These are phyloP conservation scores for Champsocephalus esox DNA, from an alignment of 2,797 vertebrate species.

Conservation along the genomic window DNA sequence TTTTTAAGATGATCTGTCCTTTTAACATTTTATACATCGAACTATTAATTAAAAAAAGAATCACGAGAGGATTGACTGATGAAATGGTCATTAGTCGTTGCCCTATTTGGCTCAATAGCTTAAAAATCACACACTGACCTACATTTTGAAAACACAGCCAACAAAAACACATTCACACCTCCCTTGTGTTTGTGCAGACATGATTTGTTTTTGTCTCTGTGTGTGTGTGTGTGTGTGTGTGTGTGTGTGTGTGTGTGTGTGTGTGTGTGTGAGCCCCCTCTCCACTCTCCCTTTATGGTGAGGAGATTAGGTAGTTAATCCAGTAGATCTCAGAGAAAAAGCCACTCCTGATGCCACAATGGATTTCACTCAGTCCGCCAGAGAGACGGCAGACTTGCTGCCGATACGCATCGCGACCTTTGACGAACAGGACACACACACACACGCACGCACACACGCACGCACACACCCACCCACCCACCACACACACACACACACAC, in stretches of 20 bases:
- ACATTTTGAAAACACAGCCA: conserved; percentile 51
- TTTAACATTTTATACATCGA: too few relatives aligned
- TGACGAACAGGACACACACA: conserved; percentile 29
- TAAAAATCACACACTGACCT: conserved; percentile 51
- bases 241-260: neutral
- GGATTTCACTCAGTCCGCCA: conserved; percentile 70
- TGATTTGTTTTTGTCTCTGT: conserved; percentile 15
- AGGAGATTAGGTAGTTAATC: conserved; percentile 80
- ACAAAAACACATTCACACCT: conserved; percentile 59
- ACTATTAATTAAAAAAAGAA: too few relatives aligned
- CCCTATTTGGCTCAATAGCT: conserved; percentile 23
- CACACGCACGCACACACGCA: too few relatives aligned
- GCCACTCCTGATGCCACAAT: conserved; percentile 77
- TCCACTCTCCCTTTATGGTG: conserved; percentile 70
- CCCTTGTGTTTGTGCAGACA: conserved; percentile 49
- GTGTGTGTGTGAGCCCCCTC: conserved; percentile 38
- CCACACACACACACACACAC: too few relatives aligned
- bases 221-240: conserved; percentile 2
- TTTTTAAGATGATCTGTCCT: neutral
- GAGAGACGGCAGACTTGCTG: conserved; percentile 70
- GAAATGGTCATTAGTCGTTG: conserved; percentile 14
- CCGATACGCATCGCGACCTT: conserved; percentile 62
- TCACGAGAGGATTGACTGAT: conserved; percentile 2
- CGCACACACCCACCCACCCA: too few relatives aligned
- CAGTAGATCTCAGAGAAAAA: conserved; percentile 76